Base-by-base conservation (phyloP, 2,113 vertebrate species). In the Willisornis vidua region DNA sequence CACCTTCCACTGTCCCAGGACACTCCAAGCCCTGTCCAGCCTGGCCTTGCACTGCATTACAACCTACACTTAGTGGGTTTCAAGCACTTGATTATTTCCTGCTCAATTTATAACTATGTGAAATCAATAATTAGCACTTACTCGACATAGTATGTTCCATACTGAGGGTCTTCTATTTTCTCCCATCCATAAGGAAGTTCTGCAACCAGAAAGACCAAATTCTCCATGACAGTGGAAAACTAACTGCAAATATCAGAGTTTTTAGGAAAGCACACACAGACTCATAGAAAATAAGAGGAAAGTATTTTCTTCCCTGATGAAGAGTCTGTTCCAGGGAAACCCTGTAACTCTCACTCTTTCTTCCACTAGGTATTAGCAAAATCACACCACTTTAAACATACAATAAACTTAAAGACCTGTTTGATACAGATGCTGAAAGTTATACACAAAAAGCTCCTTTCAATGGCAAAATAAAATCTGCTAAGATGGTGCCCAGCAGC, bases 161-260 rank as follows among this genome's bases (percentile, higher is more conserved):
- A 99, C 57, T 99, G 99, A 59, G 99, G 99, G 90, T 99, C 99
- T 89, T 99, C 99, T 81, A 99, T 99, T 98, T 99, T 99, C 97
- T 99, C 99, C 99, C 99, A 99, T 83, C 99, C 99, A 48, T 99
- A 99, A 41, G 99, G 99, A 97, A 99, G 98, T 96, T 99, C 99
- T 99, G 93, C 37, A 97, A 97, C 77, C 46, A 95, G 94, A 97
- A 65, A 88, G 51, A 93, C 73, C 76, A 63, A 89, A 74, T 77
- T 91, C 35, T 67, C 71, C 61, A 87, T 49, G 67, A 46, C 43
- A 80, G 11, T 25, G 48, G 63, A 65, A 85, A 94, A 59, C 10
- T 54, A 46, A 7, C 39, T 3, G 46, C 67, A 83, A 86, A 28
- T 23, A 65, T 4, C 85, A 63, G 48, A 73, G 35, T 62, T 87